phyloP scores from a whole-genome alignment of 1,140 invertebrate genomes.

The Philotrypesis tridentata region DNA sequence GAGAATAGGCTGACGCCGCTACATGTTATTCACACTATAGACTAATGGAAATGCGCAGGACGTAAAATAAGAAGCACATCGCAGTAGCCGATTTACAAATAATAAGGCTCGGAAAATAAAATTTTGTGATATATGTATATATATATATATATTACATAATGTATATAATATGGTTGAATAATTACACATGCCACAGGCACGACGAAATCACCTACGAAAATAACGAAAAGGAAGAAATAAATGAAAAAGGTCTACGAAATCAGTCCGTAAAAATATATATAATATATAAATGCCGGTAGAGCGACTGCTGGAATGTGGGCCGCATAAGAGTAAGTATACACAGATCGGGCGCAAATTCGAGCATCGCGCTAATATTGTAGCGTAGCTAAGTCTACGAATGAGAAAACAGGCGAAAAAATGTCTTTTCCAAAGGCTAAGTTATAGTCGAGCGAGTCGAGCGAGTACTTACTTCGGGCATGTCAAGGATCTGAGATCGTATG shows the following conservation, averaged over 20 bases:
- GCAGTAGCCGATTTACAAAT: background rate
- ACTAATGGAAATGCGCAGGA: too few species aligned
- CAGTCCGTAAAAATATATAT: background rate
- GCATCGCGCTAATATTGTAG: background rate
- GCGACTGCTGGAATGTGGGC: background rate
- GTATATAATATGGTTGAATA: constrained; percentile 20
- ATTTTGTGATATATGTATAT: too few species aligned
- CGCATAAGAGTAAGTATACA: too few species aligned
- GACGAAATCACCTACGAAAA: constrained; percentile 41
- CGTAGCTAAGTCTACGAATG: background rate
- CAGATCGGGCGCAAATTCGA: too few species aligned
- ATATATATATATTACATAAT: constrained; percentile 4
- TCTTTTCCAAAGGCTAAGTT: background rate
- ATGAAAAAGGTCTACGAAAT: background rate
- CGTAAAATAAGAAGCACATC: background rate
- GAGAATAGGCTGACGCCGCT: too few species aligned
- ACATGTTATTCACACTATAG: too few species aligned
- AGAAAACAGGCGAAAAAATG: background rate
- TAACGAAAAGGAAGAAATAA: background rate
- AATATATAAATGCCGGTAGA: background rate
- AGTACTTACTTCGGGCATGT: constrained; percentile 91
- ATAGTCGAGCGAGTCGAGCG: constrained; percentile 30
- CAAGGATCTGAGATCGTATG: constrained; percentile 88
- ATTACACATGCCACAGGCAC: constrained; percentile 31
- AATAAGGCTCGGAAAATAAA: constrained; percentile 4